Percentiles rank a stretch among this genome's conserved stretches.
Evolutionary conservation across 2,888 invertebrate genomes (phyloP).

Genomic region (Cantharis nigra): DNA sequence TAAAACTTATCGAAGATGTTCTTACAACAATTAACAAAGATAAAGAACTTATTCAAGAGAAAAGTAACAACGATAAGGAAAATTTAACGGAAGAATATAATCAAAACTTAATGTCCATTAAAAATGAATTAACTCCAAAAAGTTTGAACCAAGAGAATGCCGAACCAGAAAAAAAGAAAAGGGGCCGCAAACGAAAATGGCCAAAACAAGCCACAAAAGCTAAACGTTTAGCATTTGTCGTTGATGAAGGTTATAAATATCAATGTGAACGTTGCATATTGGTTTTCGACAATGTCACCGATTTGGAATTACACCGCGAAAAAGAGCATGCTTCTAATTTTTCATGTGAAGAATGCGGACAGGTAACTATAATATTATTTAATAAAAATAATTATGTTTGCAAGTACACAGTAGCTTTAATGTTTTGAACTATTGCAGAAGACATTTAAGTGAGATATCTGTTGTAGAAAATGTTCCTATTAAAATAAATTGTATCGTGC

Average conservation of each 20-base stretch:
- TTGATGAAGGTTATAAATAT: slow-evolving; percentile 50
- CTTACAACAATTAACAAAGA: slow-evolving; percentile 47
- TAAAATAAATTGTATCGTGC: neutral
- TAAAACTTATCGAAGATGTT: slow-evolving; percentile 52
- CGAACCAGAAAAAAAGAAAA: slow-evolving; percentile 42
- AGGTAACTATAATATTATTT: slow-evolving; percentile 40
- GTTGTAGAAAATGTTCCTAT: neutral
- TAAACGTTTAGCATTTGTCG: slow-evolving; percentile 35
- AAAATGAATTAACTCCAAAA: slow-evolving; percentile 2
- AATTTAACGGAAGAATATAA: slow-evolving; percentile 13
- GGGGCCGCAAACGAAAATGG: slow-evolving; percentile 51
- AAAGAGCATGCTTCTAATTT: slow-evolving; percentile 53
- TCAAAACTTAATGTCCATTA: neutral
- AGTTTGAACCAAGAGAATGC: slow-evolving; percentile 19
- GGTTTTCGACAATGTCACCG: slow-evolving; percentile 46
- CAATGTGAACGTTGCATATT: slow-evolving; percentile 54
- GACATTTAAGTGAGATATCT: neutral
- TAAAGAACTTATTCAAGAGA: slow-evolving; percentile 30
- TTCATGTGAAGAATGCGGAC: slow-evolving; percentile 54
- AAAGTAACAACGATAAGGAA: neutral
- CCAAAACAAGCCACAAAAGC: slow-evolving; percentile 37
- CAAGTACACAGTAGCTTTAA: neutral
- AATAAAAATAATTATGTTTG: too few relatives aligned
- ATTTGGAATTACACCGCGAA: slow-evolving; percentile 50
- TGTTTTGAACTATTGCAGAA: neutral